Evolutionary conservation across 1,140 invertebrate species (phyloP), one percentile per base, ranked within the genome.

Genomic region (Dryas iulia): DNA sequence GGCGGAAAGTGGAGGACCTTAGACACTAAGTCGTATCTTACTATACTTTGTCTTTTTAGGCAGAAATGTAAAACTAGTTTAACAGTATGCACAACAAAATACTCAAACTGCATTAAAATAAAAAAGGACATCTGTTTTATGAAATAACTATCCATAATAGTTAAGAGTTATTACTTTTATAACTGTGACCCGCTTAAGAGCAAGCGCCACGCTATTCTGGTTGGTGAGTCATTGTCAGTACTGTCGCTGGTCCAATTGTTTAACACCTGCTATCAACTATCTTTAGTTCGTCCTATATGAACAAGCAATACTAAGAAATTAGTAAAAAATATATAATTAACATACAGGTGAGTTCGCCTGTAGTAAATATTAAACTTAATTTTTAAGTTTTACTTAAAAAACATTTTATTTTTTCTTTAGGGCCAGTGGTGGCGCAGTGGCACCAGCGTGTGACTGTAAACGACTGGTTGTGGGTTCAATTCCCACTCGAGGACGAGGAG

Each of bases 191-290:
- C 14, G 69, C 52, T 66, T 71, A 26, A 18, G 52, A 23, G 47
- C 61, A 70, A 70, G 58, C 69, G 72, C 69, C 72, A 69, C 47
- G 63, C 58, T 66, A 69, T 74, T 74, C 58, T 56, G 53, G 53
- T 28, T 11, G 24, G 54, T 74, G 73, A 74, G 30, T 74, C 73
- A 74, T 59, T 59, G 18, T 25, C 24, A 25, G 66, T 59, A 66
- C 62, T 33, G 64, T 67, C 60, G 58, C 52, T 28, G 59, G 47
- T 52, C 35, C 65, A 30, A 61, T 68, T 61, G 59, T 61, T 61
- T 39, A 59, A 57, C 26, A 60, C 57, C 52, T 61, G 66, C 35
- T 59, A 47, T 39, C 39, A 18, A 47, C 39, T 47, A 2, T 47
- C 39, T 47, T 47, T 21, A 47, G 18, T 47, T 21, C 21, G 3